Base-by-base conservation (phyloP, 2,113 vertebrate species). In the Dascyllus trimaculatus region DNA sequence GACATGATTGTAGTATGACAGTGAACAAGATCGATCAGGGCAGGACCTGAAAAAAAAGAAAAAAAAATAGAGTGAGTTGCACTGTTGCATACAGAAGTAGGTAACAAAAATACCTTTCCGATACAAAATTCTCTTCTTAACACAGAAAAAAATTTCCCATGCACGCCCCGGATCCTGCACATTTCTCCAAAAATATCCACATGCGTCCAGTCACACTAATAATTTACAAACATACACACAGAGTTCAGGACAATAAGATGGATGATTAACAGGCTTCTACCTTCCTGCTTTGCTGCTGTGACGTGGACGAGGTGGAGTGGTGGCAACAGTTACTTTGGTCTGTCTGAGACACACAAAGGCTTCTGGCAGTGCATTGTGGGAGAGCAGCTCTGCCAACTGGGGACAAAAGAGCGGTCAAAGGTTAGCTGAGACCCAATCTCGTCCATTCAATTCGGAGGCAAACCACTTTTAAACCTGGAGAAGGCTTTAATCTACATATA, bases 341-440 rank as follows among this genome's bases (percentile, higher is more conserved):
- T 46, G 22, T 66, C 22, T 17, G 61, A 80, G 51, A 65, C 29
- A 75, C n/a, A 45, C 25, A 46, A 43, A 75, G 19, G 21, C 69
- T 53, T 87, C 58, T 81, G 64, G 84, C 48, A 88, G 71, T 85
- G 86, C 94, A 95, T 94, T 85, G 72, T 91, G 89, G 82, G 79
- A 74, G 65, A 57, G 38, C 58, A 76, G 77, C 25, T 45, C 62
- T 65, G 71, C 49, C 71, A 82, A 60, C 94, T 92, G 26, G 11
- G 29, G 67, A 85, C 63, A 72, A 43, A 85, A 2, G 1, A 77
- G 25, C 71, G 13, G 64, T 64, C 57, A 87, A 67, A 77, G 45
- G 24, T 53, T 46, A 81, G 43, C 18, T 40, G 25, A 9, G 19
- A 32, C 11, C 18, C 4, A 13, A 13, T 48, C 1, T 38, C 4